Conservation (phyloP, 2,113 vertebrate species). For the Sarotherodon lohbergeri region DNA sequence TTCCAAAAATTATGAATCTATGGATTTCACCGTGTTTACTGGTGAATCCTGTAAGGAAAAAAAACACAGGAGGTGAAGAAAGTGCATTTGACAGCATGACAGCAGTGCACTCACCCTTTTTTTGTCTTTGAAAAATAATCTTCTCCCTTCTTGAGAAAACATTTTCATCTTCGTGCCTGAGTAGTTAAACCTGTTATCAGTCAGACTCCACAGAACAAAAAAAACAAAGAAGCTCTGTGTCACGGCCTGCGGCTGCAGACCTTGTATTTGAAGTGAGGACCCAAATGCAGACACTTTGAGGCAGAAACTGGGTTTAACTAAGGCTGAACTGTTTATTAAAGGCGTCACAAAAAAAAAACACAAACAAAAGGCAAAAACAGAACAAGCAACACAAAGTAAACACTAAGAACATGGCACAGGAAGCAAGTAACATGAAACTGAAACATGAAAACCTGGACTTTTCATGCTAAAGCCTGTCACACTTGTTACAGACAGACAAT, state of each 20-base stretch:
- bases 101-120: background rate
- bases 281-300: background rate
- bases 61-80: background rate
- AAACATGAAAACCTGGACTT: background rate
- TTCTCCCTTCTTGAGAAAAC: background rate
- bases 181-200: background rate
- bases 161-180: background rate
- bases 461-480: background rate
- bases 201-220: background rate
- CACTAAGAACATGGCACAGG: background rate
- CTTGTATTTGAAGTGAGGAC: background rate
- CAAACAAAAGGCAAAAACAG: background rate
- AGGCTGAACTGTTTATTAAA: accelerated
- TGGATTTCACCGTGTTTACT: background rate
- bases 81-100: background rate
- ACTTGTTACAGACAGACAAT: accelerated
- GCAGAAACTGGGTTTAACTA: background rate
- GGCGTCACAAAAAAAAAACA: background rate
- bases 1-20: background rate
- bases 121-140: background rate
- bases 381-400: accelerated
- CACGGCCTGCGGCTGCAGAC: background rate
- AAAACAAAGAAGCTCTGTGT: background rate
- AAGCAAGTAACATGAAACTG: background rate
- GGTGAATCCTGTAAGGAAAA: background rate